Evolutionary conservation across 2,888 invertebrate species (phyloP).

Genomic region (Notodonta ziczac): DNA sequence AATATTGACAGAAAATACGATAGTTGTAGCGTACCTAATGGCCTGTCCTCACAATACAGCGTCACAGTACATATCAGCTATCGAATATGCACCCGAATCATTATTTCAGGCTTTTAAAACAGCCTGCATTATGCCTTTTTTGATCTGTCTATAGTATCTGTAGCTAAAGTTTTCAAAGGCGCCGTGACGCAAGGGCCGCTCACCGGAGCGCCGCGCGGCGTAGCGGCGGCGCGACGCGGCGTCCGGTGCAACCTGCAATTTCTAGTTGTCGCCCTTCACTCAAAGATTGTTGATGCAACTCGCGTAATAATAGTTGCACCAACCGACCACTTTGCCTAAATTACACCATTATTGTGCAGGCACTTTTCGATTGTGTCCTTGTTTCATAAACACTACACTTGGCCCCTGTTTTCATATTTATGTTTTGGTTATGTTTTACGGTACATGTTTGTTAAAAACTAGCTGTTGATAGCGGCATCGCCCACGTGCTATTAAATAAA

Average conservation of each 20-base stretch:
- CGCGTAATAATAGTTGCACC: constrained; percentile 42
- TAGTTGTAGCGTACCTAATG: too few species aligned
- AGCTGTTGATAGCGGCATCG: too few species aligned
- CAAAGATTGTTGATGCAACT: constrained; percentile 46
- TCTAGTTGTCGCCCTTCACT: constrained; percentile 61
- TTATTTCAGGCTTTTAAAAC: too few species aligned
- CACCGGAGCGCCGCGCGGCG: constrained; percentile 34
- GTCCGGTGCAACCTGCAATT: constrained; percentile 58
- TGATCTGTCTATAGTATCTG: constrained; percentile 3
- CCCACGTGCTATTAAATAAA: too few species aligned
- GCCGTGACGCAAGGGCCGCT: constrained; percentile 47
- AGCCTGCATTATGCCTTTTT: too few species aligned
- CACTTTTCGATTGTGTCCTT: constrained; percentile 32
- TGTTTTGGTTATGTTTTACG: too few species aligned
- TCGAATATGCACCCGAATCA: too few species aligned
- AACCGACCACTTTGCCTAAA: constrained; percentile 41
- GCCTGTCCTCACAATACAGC: too few species aligned
- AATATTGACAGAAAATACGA: too few species aligned
- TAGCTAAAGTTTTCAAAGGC: constrained; percentile 7
- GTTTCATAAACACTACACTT: constrained; percentile 10
- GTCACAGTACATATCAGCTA: too few species aligned
- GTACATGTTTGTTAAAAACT: too few species aligned
- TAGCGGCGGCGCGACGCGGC: background rate
- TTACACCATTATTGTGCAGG: constrained; percentile 38
- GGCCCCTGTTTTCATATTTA: too few species aligned